Conservation (phyloP, 92 coral and sea anemone genomes). For the Blastomussa wellsi region DNA sequence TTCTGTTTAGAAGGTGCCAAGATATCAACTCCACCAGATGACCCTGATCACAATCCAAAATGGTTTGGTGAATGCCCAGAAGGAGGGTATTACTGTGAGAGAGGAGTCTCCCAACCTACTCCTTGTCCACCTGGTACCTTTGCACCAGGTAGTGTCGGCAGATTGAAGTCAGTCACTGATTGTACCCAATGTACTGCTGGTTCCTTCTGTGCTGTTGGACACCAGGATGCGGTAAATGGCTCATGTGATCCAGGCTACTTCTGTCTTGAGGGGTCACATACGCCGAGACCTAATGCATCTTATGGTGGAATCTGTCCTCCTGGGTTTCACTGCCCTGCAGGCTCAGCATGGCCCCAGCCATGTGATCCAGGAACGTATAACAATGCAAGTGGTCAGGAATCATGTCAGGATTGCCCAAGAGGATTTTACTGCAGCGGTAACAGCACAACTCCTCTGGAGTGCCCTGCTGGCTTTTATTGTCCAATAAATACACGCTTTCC, state of each 20-base stretch:
- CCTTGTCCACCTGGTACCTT: constrained; percentile 85
- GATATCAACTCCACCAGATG: constrained; percentile 62
- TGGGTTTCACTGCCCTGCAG: constrained; percentile 78
- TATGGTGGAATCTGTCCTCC: constrained; percentile 90
- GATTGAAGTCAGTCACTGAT: constrained; percentile 58
- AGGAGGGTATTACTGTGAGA: constrained; percentile 85
- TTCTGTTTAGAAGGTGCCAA: constrained; percentile 74
- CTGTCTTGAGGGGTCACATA: constrained; percentile 85
- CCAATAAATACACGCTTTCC: constrained; percentile 70
- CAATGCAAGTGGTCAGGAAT: constrained; percentile 79
- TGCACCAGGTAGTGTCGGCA: constrained; percentile 69
- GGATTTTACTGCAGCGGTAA: constrained; percentile 93
- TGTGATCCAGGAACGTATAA: constrained; percentile 84
- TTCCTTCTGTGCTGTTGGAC: constrained; percentile 76
- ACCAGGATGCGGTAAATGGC: constrained; percentile 64
- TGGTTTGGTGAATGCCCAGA: constrained; percentile 88
- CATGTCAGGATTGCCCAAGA: constrained; percentile 75
- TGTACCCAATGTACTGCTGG: constrained; percentile 91
- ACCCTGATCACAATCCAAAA: constrained; percentile 37
- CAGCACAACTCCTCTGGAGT: constrained; percentile 78
- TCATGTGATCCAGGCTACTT: constrained; percentile 82
- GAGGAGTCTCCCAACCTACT: constrained; percentile 60
- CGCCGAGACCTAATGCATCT: constrained; percentile 66
- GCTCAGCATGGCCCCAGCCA: constrained; percentile 78
- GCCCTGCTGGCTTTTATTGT: constrained; percentile 92